These are phyloP conservation scores for Palaemon carinicauda DNA, from an alignment of 1,140 invertebrate species.

Conservation along the genomic window DNA sequence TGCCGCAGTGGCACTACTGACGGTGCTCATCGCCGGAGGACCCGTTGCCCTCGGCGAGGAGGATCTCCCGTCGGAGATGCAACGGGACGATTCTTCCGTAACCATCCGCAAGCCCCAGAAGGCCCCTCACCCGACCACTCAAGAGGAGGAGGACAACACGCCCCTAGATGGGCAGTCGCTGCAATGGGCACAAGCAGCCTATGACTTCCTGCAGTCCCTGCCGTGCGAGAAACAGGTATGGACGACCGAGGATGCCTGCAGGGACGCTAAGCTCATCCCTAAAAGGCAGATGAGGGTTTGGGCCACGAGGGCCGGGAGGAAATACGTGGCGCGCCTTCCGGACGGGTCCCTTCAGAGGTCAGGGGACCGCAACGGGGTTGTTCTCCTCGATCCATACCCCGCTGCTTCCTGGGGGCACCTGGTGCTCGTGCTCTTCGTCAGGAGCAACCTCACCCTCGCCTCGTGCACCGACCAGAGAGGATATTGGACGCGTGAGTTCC, in stretches of 20 bases:
- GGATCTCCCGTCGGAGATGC: no score
- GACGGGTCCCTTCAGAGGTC: conserved; percentile 41
- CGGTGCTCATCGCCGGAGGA: no score
- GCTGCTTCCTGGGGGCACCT: conserved; percentile 68
- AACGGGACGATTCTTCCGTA: no score
- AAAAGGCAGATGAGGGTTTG: conserved; percentile 16
- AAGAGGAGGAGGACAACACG: not conserved
- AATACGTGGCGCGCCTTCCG: conserved; percentile 31
- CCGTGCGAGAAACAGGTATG: conserved; percentile 4
- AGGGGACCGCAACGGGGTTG: conserved; percentile 24
- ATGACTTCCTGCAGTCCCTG: conserved; percentile 26
- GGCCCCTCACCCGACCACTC: not conserved
- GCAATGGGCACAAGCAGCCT: conserved; percentile 20
- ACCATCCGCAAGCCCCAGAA: not conserved
- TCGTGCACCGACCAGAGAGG: not conserved
- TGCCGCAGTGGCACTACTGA: no score
- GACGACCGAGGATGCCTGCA: conserved; percentile 34
- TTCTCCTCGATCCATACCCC: conserved; percentile 69
- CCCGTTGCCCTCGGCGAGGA: no score
- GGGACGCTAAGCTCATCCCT: conserved; percentile 11
- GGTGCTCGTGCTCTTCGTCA: conserved; percentile 67
- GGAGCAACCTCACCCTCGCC: not conserved
- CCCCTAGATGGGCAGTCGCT: conserved; percentile 22
- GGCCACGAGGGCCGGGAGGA: conserved; percentile 28
- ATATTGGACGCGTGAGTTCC: conserved; percentile 33